These are phyloP conservation scores for Diorhabda sublineata DNA, from an alignment of 1,140 invertebrate species.

Conservation along the genomic window DNA sequence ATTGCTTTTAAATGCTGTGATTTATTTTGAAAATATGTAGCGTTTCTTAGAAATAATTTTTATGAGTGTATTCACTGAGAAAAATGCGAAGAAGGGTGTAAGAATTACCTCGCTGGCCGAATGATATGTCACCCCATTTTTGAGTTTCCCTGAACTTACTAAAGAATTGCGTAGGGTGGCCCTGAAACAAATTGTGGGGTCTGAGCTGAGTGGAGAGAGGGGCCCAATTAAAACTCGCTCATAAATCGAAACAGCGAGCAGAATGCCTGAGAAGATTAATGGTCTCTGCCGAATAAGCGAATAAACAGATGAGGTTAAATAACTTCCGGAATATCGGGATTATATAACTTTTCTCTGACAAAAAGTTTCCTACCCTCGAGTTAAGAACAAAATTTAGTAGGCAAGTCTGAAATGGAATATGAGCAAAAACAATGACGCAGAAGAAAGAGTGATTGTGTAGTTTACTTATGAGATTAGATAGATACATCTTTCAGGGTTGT, in stretches of 20 bases:
- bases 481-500: conserved; percentile 5
- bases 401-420: conserved; percentile 24
- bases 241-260: conserved; percentile 35
- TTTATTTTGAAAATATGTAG: too few species aligned
- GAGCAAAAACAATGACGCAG: conserved; percentile 40
- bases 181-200: conserved; percentile 25
- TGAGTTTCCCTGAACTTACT: conserved; percentile 18
- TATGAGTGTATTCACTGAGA: not conserved
- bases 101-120: conserved; percentile 22
- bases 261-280: conserved; percentile 28
- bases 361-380: conserved; percentile 28
- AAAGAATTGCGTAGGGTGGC: conserved; percentile 26
- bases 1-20: too few species aligned
- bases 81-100: conserved; percentile 4
- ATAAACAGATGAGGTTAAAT: conserved; percentile 38
- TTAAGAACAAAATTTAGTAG: conserved; percentile 24
- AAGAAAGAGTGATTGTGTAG: conserved; percentile 29
- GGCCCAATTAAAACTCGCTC: conserved; percentile 37
- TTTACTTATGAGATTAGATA: conserved; percentile 33
- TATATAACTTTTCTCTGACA: conserved; percentile 28
- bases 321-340: conserved; percentile 33
- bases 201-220: conserved; percentile 19
- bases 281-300: conserved; percentile 34
- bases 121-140: conserved; percentile 40
- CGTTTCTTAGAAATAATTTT: not conserved